phyloP scores from a whole-genome alignment of 2,113 vertebrate species.

The Nycticryphes semicollaris region DNA sequence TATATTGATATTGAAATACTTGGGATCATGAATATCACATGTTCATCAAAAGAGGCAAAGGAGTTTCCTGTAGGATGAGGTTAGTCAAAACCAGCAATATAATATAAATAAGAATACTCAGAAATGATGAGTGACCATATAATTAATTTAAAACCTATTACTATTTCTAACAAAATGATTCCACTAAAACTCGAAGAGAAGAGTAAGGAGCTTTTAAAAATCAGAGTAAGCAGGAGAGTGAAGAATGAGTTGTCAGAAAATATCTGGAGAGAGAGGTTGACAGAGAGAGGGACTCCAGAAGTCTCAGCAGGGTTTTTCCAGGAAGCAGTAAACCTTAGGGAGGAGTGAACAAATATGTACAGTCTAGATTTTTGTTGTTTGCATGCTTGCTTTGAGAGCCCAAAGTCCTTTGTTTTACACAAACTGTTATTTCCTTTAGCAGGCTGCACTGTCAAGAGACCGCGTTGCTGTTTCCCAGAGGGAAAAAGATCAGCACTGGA shows the following conservation, averaged over 20 bases:
- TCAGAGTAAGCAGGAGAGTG: background rate
- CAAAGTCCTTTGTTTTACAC: slow-evolving; percentile 2
- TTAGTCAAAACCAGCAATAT: background rate
- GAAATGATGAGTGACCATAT: background rate
- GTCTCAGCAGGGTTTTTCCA: background rate
- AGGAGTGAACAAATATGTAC: background rate
- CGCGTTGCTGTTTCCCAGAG: background rate
- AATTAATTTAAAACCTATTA: background rate
- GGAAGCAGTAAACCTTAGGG: background rate
- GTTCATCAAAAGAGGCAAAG: background rate
- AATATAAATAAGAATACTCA: background rate
- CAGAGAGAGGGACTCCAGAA: background rate
- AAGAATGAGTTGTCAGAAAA: background rate
- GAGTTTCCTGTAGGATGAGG: background rate
- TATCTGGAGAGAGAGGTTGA: background rate
- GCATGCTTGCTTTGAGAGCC: background rate
- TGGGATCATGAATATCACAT: background rate
- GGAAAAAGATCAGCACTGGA: background rate
- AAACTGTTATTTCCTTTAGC: background rate
- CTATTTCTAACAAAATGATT: background rate
- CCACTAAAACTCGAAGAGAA: background rate
- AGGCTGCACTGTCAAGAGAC: background rate
- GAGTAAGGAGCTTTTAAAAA: background rate
- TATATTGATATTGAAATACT: background rate
- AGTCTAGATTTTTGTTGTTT: background rate